Evolutionary conservation across 2,888 invertebrate genomes (phyloP), one percentile per base, ranked within the genome.

Genomic region (Amorpha juglandis): DNA sequence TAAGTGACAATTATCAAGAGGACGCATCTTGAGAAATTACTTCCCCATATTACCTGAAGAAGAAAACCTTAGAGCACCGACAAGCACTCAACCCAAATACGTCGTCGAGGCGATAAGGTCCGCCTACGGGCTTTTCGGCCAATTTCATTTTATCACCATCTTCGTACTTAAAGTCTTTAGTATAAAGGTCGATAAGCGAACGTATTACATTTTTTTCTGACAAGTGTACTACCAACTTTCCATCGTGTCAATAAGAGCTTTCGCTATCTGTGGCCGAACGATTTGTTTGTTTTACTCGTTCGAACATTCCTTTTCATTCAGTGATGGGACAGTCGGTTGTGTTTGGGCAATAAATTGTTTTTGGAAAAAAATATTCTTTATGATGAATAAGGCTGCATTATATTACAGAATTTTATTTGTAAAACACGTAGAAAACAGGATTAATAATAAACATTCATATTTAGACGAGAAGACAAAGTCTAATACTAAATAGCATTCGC

Each of bases 181-280:
- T 63, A 71, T 83, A 87, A 72, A 70, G 76, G 74, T 71, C 74
- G 80, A 68, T 78, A 63, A 69, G 65, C 42, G 19, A 58, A 58
- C 58, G 42, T 0, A 42, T 42, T 58, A 47, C 45, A 45, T 14
- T 68, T 53, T 38, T 62, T 62, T 71, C 74, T 71, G 72, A 79
- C 74, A 78, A 77, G 76, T 75, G 72, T 76, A 76, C 70, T 73
- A 71, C 70, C 69, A 83, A 91, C 92, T 92, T 92, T 92, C 92
- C 86, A 92, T 88, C 90, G 83, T 89, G 91, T 92, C 91, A 91
- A 92, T 90, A 90, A 83, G 84, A 89, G 91, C 92, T 92, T 92
- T 92, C 92, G 92, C 92, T 92, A 90, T 92, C 91, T 85, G 84
- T 89, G 89, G 86, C 89, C 88, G 86, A 84, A 83, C 74, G 82